phyloP scores from a whole-genome alignment of 2,888 invertebrate species.

The Ernsta delagoae region DNA sequence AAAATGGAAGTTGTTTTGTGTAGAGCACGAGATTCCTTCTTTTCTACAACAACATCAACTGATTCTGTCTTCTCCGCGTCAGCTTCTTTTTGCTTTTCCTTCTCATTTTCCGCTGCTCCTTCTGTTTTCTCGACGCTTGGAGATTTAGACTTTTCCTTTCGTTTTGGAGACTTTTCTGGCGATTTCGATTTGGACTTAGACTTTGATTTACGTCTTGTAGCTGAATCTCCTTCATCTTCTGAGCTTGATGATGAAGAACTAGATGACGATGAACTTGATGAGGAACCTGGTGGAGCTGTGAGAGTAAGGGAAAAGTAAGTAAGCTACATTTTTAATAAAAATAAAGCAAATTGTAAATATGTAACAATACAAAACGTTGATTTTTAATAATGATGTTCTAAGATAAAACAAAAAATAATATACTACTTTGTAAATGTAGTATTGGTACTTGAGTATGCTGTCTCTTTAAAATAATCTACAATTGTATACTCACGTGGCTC shows the following conservation, averaged over 20 bases:
- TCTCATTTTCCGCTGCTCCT: conserved; percentile 54
- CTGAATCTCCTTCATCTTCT: conserved; percentile 75
- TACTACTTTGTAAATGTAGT: no score
- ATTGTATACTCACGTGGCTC: conserved; percentile 65
- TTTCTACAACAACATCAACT: conserved; percentile 75
- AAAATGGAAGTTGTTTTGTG: conserved; percentile 99
- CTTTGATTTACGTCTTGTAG: conserved; percentile 68
- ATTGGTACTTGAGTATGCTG: no score
- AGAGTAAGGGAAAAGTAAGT: neutral
- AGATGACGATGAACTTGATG: conserved; percentile 80
- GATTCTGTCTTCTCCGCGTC: conserved; percentile 80
- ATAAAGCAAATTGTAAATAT: no score
- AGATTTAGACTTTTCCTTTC: conserved; percentile 64
- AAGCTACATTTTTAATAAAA: no score
- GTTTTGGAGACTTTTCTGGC: conserved; percentile 70
- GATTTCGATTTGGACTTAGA: conserved; percentile 69
- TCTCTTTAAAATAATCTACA: no score
- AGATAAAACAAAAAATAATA: neutral
- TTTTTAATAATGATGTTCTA: no score
- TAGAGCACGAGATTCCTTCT: conserved; percentile 87
- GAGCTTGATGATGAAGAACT: conserved; percentile 82
- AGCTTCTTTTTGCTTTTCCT: conserved; percentile 64
- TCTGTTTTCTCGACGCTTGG: conserved; percentile 61
- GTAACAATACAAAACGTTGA: no score
- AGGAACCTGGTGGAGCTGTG: conserved; percentile 78